phyloP scores from a whole-genome alignment of 2,888 invertebrate genomes.

The Epistrophella euchroma region DNA sequence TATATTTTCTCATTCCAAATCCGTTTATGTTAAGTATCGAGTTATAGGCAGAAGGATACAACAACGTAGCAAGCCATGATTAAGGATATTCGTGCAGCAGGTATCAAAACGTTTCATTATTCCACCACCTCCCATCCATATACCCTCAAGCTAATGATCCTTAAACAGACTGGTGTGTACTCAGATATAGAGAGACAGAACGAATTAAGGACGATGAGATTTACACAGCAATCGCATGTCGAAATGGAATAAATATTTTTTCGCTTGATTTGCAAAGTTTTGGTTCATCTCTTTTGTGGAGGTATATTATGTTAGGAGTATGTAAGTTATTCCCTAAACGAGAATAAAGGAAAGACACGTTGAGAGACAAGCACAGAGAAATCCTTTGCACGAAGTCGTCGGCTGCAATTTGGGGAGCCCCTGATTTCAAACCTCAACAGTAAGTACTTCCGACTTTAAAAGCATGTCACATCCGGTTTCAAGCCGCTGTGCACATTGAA shows the following conservation, averaged over 20 bases:
- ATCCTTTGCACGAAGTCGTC: conserved; percentile 54
- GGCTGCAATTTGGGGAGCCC: conserved; percentile 39
- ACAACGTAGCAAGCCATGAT: conserved; percentile 59
- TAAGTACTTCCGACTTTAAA: conserved; percentile 84
- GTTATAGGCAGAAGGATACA: not conserved
- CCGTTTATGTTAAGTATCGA: conserved; percentile 54
- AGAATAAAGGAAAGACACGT: conserved; percentile 25
- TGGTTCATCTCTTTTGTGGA: conserved; percentile 44
- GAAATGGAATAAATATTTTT: conserved; percentile 59
- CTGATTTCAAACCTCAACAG: conserved; percentile 81
- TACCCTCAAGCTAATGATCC: conserved; percentile 63
- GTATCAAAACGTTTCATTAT: conserved; percentile 45
- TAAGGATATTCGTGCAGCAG: conserved; percentile 66
- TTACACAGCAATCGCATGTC: conserved; percentile 69
- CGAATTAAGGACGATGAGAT: conserved; percentile 60
- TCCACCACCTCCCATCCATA: not conserved
- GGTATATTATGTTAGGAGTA: not conserved
- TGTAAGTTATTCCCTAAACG: not conserved
- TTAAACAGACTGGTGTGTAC: conserved; percentile 47
- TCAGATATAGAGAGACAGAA: conserved; percentile 22
- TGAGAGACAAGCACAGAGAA: conserved; percentile 24
- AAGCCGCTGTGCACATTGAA: conserved; percentile 70
- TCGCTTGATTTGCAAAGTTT: conserved; percentile 28
- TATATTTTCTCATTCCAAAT: conserved; percentile 13
- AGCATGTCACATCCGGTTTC: conserved; percentile 83